Evolutionary conservation across 2,113 vertebrate genomes (phyloP).

Genomic region (Hyperopisus bebe): DNA sequence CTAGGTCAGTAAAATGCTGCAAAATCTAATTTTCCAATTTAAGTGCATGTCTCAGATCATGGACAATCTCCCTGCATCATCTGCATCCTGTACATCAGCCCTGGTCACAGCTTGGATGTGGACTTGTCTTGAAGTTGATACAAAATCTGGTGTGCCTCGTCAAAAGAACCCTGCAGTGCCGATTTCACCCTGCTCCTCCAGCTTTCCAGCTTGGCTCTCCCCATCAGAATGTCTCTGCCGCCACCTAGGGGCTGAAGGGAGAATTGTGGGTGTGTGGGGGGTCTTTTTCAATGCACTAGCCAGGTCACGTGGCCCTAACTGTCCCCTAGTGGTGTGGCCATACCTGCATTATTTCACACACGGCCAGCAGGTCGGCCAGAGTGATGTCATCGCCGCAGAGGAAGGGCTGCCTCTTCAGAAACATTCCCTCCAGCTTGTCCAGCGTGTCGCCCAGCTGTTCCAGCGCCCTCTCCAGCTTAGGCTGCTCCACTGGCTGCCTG

Average conservation of each 20-base stretch:
- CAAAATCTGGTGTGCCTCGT: constrained; percentile 50
- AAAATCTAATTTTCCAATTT: not conserved
- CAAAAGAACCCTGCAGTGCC: constrained; percentile 45
- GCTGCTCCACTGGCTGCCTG: constrained; percentile 34
- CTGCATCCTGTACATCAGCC: not conserved
- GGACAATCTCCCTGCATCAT: not conserved
- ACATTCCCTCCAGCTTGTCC: constrained; percentile 58
- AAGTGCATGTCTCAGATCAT: not conserved
- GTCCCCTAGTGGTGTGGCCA: not conserved
- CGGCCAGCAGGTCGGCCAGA: constrained; percentile 60
- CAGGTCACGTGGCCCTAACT: not conserved
- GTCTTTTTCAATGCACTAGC: not conserved
- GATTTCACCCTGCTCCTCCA: constrained; percentile 57
- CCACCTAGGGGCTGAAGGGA: constrained; percentile 49
- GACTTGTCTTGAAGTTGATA: constrained; percentile 48
- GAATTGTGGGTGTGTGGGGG: not conserved
- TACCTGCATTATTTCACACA: constrained; percentile 67
- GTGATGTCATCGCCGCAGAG: constrained; percentile 63
- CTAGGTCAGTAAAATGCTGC: not conserved
- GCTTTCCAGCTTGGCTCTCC: constrained; percentile 45
- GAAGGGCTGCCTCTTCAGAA: constrained; percentile 55
- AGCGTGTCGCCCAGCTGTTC: constrained; percentile 46
- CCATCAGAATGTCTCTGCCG: constrained; percentile 52
- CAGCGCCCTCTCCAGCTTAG: constrained; percentile 40
- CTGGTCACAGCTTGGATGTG: constrained; percentile 50